These are phyloP conservation scores for Catonia carolina DNA, from an alignment of 2,888 invertebrate genomes.

Conservation along the genomic window DNA sequence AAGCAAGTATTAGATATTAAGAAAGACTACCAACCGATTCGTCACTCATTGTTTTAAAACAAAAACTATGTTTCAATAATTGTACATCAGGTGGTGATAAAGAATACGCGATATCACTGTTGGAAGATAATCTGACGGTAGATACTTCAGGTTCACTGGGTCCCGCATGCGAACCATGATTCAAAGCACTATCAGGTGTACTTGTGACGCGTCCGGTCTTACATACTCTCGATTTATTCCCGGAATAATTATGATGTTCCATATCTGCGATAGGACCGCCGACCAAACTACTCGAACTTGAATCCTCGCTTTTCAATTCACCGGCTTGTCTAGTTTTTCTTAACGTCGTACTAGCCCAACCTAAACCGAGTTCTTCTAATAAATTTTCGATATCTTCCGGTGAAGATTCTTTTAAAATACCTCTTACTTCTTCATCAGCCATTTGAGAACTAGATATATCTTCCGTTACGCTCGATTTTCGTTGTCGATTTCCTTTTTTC, in stretches of 20 bases:
- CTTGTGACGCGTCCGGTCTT: too few relatives aligned
- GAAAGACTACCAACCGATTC: too few relatives aligned
- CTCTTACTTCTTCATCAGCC: slow-evolving; percentile 5
- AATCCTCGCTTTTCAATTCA: slow-evolving; percentile 1
- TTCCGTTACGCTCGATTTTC: background rate
- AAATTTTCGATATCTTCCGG: slow-evolving; percentile 1
- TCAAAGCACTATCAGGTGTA: too few relatives aligned
- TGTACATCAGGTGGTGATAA: too few relatives aligned
- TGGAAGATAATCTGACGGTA: background rate
- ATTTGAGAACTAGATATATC: too few relatives aligned
- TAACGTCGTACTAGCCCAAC: slow-evolving; percentile 2
- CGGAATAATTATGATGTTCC: too few relatives aligned
- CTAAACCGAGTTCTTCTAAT: background rate
- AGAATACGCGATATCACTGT: background rate
- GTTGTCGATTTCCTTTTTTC: too few relatives aligned
- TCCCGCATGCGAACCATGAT: background rate
- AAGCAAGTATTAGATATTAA: too few relatives aligned
- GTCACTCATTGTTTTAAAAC: too few relatives aligned
- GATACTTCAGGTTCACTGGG: slow-evolving; percentile 1
- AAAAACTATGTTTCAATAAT: too few relatives aligned
- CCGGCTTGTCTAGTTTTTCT: slow-evolving; percentile 1
- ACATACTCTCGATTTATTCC: too few relatives aligned
- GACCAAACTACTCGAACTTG: background rate
- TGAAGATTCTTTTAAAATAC: background rate
- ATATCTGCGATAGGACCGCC: too few relatives aligned